These are phyloP conservation scores for Lucifuga dentata DNA, from an alignment of 2,113 vertebrate genomes.

Conservation along the genomic window DNA sequence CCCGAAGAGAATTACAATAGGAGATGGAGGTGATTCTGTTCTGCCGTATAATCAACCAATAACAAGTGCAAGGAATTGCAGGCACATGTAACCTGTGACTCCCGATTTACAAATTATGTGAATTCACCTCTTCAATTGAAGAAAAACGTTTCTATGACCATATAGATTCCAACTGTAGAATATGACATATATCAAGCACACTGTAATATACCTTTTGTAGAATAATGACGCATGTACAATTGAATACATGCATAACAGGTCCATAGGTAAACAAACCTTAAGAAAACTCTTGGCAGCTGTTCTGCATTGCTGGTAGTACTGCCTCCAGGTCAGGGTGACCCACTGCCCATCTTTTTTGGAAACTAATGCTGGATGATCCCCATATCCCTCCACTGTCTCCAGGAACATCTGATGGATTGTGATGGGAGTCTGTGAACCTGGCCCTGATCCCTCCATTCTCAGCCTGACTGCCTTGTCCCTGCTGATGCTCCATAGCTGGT, in stretches of 20 bases:
- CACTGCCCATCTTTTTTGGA: slow-evolving; percentile 69
- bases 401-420: slow-evolving; percentile 83
- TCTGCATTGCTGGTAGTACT: slow-evolving; percentile 81
- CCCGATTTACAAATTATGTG: neutral
- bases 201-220: no score
- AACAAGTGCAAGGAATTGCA: neutral
- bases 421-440: slow-evolving; percentile 73
- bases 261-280: slow-evolving; percentile 73
- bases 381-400: slow-evolving; percentile 66
- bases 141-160: neutral
- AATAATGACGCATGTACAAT: no score
- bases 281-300: slow-evolving; percentile 84
- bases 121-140: neutral
- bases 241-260: neutral
- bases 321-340: slow-evolving; percentile 71
- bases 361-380: slow-evolving; percentile 71
- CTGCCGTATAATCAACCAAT: slow-evolving; percentile 10
- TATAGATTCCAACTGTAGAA: neutral
- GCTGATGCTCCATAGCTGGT: slow-evolving; percentile 71
- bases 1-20: neutral
- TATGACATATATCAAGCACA: neutral
- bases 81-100: neutral
- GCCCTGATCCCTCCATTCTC: slow-evolving; percentile 73
- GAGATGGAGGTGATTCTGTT: neutral
- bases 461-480: slow-evolving; percentile 75